Evolutionary conservation across 2,113 vertebrate genomes (phyloP).

Genomic region (Condylura cristata): DNA sequence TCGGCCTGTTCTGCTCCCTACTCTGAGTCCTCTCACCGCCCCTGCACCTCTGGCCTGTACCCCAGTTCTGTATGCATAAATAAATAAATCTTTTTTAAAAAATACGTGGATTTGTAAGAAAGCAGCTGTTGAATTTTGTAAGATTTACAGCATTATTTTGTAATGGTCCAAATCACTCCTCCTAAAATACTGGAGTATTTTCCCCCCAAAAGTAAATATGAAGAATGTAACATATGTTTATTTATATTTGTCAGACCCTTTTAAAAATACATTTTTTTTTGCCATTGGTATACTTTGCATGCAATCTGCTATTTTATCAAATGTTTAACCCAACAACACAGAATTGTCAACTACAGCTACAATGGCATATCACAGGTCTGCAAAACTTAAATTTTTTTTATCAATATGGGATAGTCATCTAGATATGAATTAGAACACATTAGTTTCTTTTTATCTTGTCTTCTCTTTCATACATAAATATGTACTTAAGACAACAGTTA

Average conservation of each 20-base stretch:
- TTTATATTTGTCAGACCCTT: neutral
- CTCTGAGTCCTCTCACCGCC: too few relatives aligned
- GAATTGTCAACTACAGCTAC: neutral
- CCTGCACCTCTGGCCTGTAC: too few relatives aligned
- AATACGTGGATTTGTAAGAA: neutral
- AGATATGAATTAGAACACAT: too few relatives aligned
- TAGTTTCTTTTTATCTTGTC: neutral
- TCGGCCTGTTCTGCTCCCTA: too few relatives aligned
- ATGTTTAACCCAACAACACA: neutral
- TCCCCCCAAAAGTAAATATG: neutral
- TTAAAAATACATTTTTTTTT: neutral
- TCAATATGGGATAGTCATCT: neutral
- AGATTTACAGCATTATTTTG: neutral
- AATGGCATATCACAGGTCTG: neutral
- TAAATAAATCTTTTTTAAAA: too few relatives aligned
- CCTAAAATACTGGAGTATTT: neutral
- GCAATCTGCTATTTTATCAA: neutral
- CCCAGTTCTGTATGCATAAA: too few relatives aligned
- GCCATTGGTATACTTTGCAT: neutral
- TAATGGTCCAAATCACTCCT: neutral
- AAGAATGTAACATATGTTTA: neutral
- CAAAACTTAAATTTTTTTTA: neutral
- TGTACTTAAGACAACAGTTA: neutral
- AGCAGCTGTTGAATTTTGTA: neutral
- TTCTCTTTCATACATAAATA: neutral